Base-by-base conservation (phyloP, 2,797 vertebrate species). In the Nyctalus aviator region DNA sequence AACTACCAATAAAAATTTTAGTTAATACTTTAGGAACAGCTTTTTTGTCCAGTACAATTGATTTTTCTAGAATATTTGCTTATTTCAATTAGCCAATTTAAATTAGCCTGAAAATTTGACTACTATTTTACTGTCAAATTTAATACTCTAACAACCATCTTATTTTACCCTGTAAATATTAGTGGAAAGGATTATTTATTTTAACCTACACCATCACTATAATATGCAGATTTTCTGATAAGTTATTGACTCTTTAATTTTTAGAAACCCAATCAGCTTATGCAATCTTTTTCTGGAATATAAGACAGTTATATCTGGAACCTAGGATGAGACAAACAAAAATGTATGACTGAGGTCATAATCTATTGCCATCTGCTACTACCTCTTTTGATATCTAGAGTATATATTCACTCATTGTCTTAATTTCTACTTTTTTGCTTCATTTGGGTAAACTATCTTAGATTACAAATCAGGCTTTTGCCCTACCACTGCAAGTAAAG, bases 391-490 rank as follows among this genome's bases (percentile, higher is more conserved):
- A 79, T 66, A 66, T 72, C n/a, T 86, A 68, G 46, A 90, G 23
- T 78, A 48, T 59, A 87, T 88, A 27, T 59, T 64, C 50, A 91
- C 27, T 35, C 27, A 44, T 57, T 93, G 13, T 84, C 72, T 84
- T 77, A 30, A 95, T 84, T 81, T 88, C 37, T 59, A 37, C 23
- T 57, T 95, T 75, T 21, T 75, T 91, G 27, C 6, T 69, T 84
- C 59, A 35, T 41, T 62, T 81, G 62, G 23, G 23, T 84, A 84
- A 88, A 86, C 41, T 59, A 11, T 72, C 14, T 30, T 78, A 57
- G 32, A 62, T 30, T 46, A 48, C 15, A 71, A 71, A 23, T 75
- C 18, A 82, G 37, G 27, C 2, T 72, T 84, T 90, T 57, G 20
- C 32, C 10, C 15, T 93, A 59, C 8, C 48, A 59, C 41, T 59